These are phyloP conservation scores for Callaeas wilsoni DNA, from an alignment of 2,113 vertebrate genomes.

Conservation along the genomic window DNA sequence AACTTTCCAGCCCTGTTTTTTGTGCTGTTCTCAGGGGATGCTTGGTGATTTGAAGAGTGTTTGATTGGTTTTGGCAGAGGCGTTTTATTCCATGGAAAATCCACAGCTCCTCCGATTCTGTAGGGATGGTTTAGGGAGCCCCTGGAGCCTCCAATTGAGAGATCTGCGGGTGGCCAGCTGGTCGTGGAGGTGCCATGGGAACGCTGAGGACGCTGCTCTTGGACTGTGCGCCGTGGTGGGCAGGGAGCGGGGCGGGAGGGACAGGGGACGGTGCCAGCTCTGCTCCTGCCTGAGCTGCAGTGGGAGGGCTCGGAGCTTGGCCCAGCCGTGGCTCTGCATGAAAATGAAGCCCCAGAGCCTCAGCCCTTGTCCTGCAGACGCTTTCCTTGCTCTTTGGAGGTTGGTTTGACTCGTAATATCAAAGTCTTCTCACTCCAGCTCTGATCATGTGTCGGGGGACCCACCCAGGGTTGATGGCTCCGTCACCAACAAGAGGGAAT, in stretches of 20 bases:
- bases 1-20: not conserved
- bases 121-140: not conserved
- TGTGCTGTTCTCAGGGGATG: not conserved
- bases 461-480: not conserved
- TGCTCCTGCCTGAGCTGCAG: not conserved
- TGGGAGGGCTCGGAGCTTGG: not conserved
- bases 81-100: not conserved
- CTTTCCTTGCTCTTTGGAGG: not conserved
- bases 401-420: not conserved
- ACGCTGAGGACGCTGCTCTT: not conserved
- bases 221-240: rapidly evolving
- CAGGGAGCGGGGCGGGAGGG: not conserved
- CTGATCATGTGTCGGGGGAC: rapidly evolving
- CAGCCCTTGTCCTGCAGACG: not conserved
- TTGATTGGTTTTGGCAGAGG: slow-evolving; percentile 35
- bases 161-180: not conserved
- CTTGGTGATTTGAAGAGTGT: not conserved
- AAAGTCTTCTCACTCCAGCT: not conserved
- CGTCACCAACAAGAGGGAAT: not conserved
- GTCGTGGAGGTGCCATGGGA: not conserved
- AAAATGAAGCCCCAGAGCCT: not conserved
- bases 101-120: not conserved
- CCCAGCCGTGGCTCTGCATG: not conserved
- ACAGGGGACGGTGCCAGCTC: not conserved
- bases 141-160: not conserved